Conservation (phyloP, 2,888 invertebrate genomes). For the Rhagium mordax region DNA sequence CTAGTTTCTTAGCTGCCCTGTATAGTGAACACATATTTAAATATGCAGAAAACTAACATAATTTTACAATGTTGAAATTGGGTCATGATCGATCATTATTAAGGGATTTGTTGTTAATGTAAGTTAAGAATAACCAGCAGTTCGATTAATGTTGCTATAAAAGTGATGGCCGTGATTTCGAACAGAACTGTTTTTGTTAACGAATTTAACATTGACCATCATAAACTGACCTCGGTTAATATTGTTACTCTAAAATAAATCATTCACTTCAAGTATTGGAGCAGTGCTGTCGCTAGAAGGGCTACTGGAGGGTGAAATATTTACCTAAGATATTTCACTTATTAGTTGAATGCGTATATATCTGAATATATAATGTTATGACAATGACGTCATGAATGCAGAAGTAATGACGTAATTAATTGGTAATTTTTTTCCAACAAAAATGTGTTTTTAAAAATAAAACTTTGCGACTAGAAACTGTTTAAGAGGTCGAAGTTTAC, state of each 20-base stretch:
- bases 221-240: slow-evolving; percentile 43
- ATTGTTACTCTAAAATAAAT: background rate
- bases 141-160: slow-evolving; percentile 25
- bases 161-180: slow-evolving; percentile 51
- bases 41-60: background rate
- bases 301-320: background rate
- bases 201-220: slow-evolving; percentile 57
- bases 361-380: background rate
- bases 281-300: background rate
- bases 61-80: background rate
- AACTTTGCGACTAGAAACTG: background rate
- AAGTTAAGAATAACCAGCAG: background rate
- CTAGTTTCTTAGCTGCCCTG: too few relatives aligned
- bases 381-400: too few relatives aligned
- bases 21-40: too few relatives aligned
- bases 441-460: too few relatives aligned
- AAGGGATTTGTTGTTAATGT: background rate
- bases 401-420: too few relatives aligned
- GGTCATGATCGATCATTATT: background rate
- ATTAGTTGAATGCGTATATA: too few relatives aligned
- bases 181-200: slow-evolving; percentile 51
- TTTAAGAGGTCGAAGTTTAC: background rate
- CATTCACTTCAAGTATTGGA: background rate
- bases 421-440: too few relatives aligned
- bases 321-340: background rate